These are phyloP conservation scores for Myrmecobius fasciatus DNA, from an alignment of 2,113 vertebrate genomes.

Conservation along the genomic window DNA sequence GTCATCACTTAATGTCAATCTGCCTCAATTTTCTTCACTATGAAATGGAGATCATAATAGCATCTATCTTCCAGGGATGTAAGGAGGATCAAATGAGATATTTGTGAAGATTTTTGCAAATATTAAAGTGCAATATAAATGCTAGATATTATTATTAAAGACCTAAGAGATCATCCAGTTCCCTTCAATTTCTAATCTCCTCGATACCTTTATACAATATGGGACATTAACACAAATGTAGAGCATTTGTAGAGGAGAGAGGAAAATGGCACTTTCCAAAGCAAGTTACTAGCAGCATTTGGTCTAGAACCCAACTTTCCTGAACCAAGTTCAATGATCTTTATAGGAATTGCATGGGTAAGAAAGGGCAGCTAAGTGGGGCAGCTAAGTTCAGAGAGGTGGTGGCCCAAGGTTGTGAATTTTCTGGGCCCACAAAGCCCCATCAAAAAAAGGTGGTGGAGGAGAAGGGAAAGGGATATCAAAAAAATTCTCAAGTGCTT, in stretches of 20 bases:
- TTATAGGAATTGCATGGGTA: background rate
- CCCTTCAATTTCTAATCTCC: background rate
- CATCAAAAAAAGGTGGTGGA: background rate
- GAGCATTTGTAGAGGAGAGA: background rate
- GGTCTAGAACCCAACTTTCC: background rate
- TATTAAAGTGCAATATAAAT: background rate
- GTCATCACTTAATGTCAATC: background rate
- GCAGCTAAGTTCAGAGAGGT: background rate
- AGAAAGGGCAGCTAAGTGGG: background rate
- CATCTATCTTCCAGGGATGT: background rate
- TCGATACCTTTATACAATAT: background rate
- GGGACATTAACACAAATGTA: background rate
- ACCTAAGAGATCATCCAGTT: background rate
- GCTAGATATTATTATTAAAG: background rate
- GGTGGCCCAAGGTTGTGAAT: background rate
- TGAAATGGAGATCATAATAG: background rate
- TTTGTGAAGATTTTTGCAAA: background rate
- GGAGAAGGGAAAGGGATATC: background rate
- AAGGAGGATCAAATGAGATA: background rate
- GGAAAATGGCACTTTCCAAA: background rate
- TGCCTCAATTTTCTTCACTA: background rate
- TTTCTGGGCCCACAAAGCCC: background rate
- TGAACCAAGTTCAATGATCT: background rate
- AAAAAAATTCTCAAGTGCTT: background rate
- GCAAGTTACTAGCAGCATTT: background rate